A percentile compares a stretch with the other conserved stretches of the same genome.
These are phyloP conservation scores for Burhinus bistriatus DNA, from an alignment of 2,113 vertebrate genomes.

Conservation along the genomic window DNA sequence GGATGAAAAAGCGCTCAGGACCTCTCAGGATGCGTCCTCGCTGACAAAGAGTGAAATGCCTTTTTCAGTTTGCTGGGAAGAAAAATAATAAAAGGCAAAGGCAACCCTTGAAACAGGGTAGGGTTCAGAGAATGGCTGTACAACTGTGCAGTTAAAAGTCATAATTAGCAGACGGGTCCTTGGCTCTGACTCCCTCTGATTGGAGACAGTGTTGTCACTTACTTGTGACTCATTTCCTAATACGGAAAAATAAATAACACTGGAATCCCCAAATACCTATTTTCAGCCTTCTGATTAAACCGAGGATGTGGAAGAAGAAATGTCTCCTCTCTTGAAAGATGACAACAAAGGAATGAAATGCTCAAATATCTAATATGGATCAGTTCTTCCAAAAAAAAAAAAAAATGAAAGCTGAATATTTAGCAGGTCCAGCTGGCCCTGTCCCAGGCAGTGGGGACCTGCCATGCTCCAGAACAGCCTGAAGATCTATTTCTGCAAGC, in stretches of 20 bases:
- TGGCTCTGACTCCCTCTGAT: constrained; percentile 11
- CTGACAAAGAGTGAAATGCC: not conserved
- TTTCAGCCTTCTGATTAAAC: constrained; percentile 27
- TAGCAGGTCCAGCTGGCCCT: not conserved
- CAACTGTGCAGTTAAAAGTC: not conserved
- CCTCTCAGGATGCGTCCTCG: not conserved
- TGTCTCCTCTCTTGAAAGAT: not conserved
- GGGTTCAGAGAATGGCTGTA: not conserved
- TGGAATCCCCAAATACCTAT: constrained; percentile 35
- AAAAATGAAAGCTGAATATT: not conserved
- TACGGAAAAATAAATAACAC: constrained; percentile 31
- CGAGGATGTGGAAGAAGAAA: not conserved
- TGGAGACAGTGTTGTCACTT: constrained; percentile 10
- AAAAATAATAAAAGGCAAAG: not conserved
- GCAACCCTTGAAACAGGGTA: not conserved
- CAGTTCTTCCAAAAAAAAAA: not conserved
- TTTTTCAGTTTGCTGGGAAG: not conserved
- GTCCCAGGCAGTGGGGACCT: not conserved
- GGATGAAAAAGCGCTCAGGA: not conserved
- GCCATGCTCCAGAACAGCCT: not conserved
- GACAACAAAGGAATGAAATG: not conserved
- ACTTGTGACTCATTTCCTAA: constrained; percentile 41
- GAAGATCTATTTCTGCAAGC: not conserved
- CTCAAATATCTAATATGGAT: not conserved
- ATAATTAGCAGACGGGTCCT: not conserved